These are phyloP conservation scores for Drosophila pseudotakahashii DNA, from an alignment of 2,888 invertebrate genomes.

Conservation along the genomic window DNA sequence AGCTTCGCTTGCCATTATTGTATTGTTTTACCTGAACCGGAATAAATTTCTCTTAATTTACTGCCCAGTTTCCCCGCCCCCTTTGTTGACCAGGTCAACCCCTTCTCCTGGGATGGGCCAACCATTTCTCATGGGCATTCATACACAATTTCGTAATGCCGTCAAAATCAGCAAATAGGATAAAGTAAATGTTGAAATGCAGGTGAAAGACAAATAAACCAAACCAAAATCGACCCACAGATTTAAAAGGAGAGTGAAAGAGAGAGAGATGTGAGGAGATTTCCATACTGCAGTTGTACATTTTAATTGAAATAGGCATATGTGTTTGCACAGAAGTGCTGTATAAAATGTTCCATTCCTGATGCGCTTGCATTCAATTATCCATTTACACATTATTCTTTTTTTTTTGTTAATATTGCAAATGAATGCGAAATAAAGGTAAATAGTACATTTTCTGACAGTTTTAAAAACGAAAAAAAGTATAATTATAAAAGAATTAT, in stretches of 20 bases:
- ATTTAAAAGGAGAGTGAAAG: not conserved
- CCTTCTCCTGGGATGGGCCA: not conserved
- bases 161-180: constrained; percentile 54
- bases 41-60: not conserved
- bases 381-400: not conserved
- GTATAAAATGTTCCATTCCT: constrained; percentile 9
- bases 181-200: constrained; percentile 53
- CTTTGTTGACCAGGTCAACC: not conserved
- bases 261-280: constrained; percentile 8
- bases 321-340: not conserved
- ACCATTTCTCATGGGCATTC: constrained; percentile 16
- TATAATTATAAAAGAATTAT: too few species aligned
- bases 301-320: constrained; percentile 47
- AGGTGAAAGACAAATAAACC: constrained; percentile 50
- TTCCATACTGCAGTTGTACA: constrained; percentile 35
- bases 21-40: constrained; percentile 1
- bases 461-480: too few species aligned
- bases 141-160: constrained; percentile 34
- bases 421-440: too few species aligned
- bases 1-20: not conserved
- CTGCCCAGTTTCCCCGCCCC: too few species aligned
- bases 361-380: constrained; percentile 18
- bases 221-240: constrained; percentile 4
- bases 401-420: not conserved
- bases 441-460: too few species aligned